Base-by-base conservation (phyloP, 2,797 vertebrate genomes). In the Hephaestus fuliginosus region DNA sequence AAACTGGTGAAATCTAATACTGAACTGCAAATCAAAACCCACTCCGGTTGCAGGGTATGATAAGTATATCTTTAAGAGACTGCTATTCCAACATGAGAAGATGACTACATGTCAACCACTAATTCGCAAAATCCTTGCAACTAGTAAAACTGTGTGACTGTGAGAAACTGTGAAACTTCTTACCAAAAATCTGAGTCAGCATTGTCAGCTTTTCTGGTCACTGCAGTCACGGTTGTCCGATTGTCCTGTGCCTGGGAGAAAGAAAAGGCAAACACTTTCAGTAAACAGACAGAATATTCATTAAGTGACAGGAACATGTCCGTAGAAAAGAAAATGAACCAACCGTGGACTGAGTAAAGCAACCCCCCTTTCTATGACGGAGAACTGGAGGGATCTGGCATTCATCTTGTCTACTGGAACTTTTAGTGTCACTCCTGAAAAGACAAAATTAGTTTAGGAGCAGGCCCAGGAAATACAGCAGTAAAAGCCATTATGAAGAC, bases 121-220 rank as follows among this genome's bases (percentile, higher is more conserved):
- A 28, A 13, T 22, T 25, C 25, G n/a, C 7, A 65, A 48, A 36
- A 65, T 48, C 15, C 17, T 36, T 36, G 17, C 3, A 5, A 30
- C 22, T 48, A 30, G 5, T 28, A 28, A 22, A 30, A 30, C 20
- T 11, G 1, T 49, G 33, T 41, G 17, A 41, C 15, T 22, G 28
- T 58, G 43, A 22, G 30, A 36, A 60, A 18, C 12, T 2, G 17
- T 12, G 30, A 15, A 48, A 30, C 20, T 25, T 74, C 87, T 87
- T 86, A 96, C 95, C 95, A 93, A 51, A 76, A 61, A 30, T 86
- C 89, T 22, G 79, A 75, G 52, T 76, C 76, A 8, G 49, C 51
- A 1, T 17, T 44, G 56, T 88, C 75, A 17, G 60, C 46, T 70
- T 65, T 55, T 60, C 63, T 84, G 66, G 55, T 36, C 0, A 51